These are phyloP conservation scores for Caerostris darwini DNA, from an alignment of 1,140 invertebrate genomes.

Conservation along the genomic window DNA sequence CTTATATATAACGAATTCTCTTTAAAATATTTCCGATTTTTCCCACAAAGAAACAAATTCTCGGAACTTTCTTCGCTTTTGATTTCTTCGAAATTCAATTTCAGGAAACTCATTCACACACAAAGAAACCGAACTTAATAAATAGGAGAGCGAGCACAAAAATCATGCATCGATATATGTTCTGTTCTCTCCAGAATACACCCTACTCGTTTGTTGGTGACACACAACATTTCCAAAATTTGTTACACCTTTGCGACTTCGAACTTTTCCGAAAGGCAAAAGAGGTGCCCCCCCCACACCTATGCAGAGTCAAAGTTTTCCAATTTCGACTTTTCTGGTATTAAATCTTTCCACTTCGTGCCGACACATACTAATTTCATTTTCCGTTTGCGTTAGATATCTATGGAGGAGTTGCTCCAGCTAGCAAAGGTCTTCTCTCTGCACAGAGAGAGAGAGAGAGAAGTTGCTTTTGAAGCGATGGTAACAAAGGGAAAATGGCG, in stretches of 20 bases:
- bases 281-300: too few species aligned
- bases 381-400: not conserved
- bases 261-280: too few species aligned
- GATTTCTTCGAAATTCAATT: slow-evolving; percentile 10
- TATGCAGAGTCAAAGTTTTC: not conserved
- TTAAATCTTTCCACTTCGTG: slow-evolving; percentile 13
- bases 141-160: not conserved
- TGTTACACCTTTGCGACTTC: too few species aligned
- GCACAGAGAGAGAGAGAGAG: too few species aligned
- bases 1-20: not conserved
- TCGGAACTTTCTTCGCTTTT: too few species aligned
- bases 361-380: not conserved
- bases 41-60: not conserved
- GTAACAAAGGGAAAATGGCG: not conserved
- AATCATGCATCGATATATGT: not conserved
- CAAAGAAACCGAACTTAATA: not conserved
- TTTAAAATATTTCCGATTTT: not conserved
- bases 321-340: not conserved
- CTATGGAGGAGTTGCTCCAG: too few species aligned
- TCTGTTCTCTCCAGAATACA: too few species aligned
- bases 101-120: not conserved
- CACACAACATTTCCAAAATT: too few species aligned
- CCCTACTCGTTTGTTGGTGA: too few species aligned
- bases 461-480: not conserved
- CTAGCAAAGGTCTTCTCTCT: too few species aligned